Evolutionary conservation across 2,797 vertebrate genomes (phyloP).

Genomic region (Oryzias sinensis): DNA sequence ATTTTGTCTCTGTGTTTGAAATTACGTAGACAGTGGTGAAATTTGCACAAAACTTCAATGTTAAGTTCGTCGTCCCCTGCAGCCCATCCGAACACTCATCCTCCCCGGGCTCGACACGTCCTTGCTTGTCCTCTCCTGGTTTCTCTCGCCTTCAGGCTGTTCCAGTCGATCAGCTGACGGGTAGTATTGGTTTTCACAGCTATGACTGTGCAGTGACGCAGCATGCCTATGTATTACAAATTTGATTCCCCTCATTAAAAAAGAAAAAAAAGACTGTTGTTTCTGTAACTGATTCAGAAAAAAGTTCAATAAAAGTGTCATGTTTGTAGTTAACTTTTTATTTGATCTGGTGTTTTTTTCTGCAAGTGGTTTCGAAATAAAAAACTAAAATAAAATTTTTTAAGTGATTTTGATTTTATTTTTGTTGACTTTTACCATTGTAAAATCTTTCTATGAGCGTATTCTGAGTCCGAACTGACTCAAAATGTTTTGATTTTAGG

Average conservation of each 20-base stretch:
- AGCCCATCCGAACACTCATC: conserved; percentile 50
- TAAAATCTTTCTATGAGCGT: no score
- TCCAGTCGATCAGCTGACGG: conserved; percentile 63
- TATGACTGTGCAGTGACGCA: conserved; percentile 78
- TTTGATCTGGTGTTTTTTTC: conserved; percentile 38
- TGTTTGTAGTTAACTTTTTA: conserved; percentile 77
- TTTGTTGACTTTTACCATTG: no score
- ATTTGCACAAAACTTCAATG: conserved; percentile 74
- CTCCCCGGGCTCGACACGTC: conserved; percentile 58
- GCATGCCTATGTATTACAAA: conserved; percentile 79
- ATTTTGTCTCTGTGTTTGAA: conserved; percentile 70
- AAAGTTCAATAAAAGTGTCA: conserved; percentile 79
- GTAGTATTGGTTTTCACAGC: conserved; percentile 73
- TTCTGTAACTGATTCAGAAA: conserved; percentile 76
- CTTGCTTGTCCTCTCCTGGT: conserved; percentile 67
- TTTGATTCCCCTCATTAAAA: conserved; percentile 68
- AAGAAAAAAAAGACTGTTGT: conserved; percentile 57
- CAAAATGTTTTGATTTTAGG: no score
- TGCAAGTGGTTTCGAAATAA: background rate
- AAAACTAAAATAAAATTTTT: background rate
- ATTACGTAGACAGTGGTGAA: conserved; percentile 74
- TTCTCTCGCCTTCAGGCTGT: conserved; percentile 72
- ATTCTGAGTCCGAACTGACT: no score
- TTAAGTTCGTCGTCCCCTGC: conserved; percentile 60
- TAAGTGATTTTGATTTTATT: background rate